Evolutionary conservation across 1,140 invertebrate species (phyloP).

Genomic region (Sarcophaga peregrina): DNA sequence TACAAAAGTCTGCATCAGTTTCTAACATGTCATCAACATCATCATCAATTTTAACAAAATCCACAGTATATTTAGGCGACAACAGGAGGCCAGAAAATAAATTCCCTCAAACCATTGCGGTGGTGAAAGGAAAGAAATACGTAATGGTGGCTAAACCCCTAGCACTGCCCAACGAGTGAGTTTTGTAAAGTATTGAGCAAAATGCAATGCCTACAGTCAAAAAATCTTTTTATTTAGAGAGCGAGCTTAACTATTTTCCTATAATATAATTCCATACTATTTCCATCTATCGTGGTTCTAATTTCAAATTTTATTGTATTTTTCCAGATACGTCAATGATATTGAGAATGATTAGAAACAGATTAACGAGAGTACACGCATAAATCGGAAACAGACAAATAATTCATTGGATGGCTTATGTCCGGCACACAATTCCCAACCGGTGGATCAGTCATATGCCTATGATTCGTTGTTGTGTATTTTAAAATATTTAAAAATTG

Average conservation of each 20-base stretch:
- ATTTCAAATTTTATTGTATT: too few species aligned
- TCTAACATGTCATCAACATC: slow-evolving; percentile 41
- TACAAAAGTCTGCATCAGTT: slow-evolving; percentile 60
- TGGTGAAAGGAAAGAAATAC: slow-evolving; percentile 74
- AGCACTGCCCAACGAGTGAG: slow-evolving; percentile 44
- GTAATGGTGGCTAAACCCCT: slow-evolving; percentile 76
- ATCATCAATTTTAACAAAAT: slow-evolving; percentile 4
- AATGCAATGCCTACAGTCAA: background rate
- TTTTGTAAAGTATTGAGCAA: slow-evolving; percentile 45
- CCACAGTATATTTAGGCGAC: background rate
- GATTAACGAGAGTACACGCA: slow-evolving; percentile 46
- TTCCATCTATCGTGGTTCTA: too few species aligned
- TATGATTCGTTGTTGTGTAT: slow-evolving; percentile 75
- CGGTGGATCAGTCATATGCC: slow-evolving; percentile 66
- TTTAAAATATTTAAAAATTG: slow-evolving; percentile 82
- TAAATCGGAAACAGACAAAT: slow-evolving; percentile 43
- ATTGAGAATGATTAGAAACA: too few species aligned
- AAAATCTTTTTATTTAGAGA: too few species aligned
- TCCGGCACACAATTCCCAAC: slow-evolving; percentile 8
- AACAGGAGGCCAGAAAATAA: slow-evolving; percentile 43
- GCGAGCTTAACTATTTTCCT: too few species aligned
- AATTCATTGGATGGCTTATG: slow-evolving; percentile 41
- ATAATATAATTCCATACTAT: too few species aligned
- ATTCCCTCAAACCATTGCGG: slow-evolving; percentile 71
- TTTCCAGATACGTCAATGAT: too few species aligned